Evolutionary conservation across 2,797 vertebrate genomes (phyloP).

Genomic region (Acanthurus lineatus): DNA sequence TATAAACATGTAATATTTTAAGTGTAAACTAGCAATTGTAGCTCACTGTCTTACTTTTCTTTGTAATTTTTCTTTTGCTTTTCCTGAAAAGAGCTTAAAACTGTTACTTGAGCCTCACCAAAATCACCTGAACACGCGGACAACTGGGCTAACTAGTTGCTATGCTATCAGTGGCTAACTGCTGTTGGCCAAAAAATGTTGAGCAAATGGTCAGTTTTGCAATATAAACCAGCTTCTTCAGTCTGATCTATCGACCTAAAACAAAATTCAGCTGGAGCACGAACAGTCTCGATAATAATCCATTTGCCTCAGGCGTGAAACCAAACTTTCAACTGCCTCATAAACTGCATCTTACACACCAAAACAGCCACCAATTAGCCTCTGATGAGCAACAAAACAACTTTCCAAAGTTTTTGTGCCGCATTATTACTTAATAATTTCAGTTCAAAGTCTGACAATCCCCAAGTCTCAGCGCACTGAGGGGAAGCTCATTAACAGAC

Average conservation of each 20-base stretch:
- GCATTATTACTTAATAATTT: slow-evolving; percentile 62
- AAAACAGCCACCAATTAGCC: slow-evolving; percentile 55
- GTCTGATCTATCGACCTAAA: neutral
- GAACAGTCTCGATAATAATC: slow-evolving; percentile 8
- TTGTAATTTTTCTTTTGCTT: no score
- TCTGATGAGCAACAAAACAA: slow-evolving; percentile 57
- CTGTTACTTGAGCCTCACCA: neutral
- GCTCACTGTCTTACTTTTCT: no score
- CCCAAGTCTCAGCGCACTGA: slow-evolving; percentile 38
- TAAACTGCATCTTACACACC: slow-evolving; percentile 15
- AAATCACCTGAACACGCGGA: neutral
- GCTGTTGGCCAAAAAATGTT: no score
- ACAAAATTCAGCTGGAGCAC: slow-evolving; percentile 14
- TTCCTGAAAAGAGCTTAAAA: no score
- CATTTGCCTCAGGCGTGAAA: neutral
- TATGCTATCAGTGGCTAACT: neutral
- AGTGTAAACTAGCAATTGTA: no score
- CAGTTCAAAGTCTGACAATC: slow-evolving; percentile 62
- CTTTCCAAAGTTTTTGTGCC: slow-evolving; percentile 38
- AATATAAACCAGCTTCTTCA: slow-evolving; percentile 13
- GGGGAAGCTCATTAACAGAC: slow-evolving; percentile 60
- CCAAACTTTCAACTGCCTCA: slow-evolving; percentile 34
- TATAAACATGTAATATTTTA: no score
- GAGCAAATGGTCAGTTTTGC: slow-evolving; percentile 18
- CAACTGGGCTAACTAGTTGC: neutral